Base-by-base conservation (phyloP, 2,113 vertebrate species). In the Piaya cayana region DNA sequence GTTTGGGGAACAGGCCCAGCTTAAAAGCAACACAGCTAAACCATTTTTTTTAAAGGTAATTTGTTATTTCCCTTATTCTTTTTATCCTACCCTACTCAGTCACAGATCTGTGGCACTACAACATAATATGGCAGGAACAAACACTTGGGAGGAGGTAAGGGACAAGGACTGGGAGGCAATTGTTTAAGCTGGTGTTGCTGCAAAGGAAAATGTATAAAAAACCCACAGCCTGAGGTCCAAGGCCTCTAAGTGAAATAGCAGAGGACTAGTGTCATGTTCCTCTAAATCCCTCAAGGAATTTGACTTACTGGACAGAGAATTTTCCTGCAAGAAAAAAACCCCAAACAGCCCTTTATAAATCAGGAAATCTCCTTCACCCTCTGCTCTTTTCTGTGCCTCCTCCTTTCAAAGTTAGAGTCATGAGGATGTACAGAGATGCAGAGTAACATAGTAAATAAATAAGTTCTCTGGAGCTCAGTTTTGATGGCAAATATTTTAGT, bases 261-360 rank as follows among this genome's bases (percentile, higher is more conserved):
- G 81, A 75, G 34, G 63, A 32, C 13, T 56, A 65, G 59, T 83
- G 88, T 91, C 82, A 69, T 5, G 10, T 90, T 94, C 63, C 63
- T 91, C 79, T 91, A 93, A 95, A 95, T 93, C 71, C 94, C 50
- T 45, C 34, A 91, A 80, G 47, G 87, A 94, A 94, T 92, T 90
- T 67, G 50, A 67, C 60, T 94, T 79, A 59, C 47, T 70, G 87
- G 75, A 88, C 76, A 60, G 71, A 85, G 47, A 82, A 62, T 37
- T 32, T 75, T 93, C 91, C 59, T 92, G 37, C 29, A 93, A 87
- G 56, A 47, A 42, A n/a, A 67, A 23, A 29, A 65, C 9, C 1
- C 8, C 12, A 94, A 94, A 56, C 78, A 63, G 23, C 27, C 34
- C n/a, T 94, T 95, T 94, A 74, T 88, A 81, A 80, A 93, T 92